Base-by-base conservation (phyloP, 1,140 invertebrate species). In the Lycorma delicatula region DNA sequence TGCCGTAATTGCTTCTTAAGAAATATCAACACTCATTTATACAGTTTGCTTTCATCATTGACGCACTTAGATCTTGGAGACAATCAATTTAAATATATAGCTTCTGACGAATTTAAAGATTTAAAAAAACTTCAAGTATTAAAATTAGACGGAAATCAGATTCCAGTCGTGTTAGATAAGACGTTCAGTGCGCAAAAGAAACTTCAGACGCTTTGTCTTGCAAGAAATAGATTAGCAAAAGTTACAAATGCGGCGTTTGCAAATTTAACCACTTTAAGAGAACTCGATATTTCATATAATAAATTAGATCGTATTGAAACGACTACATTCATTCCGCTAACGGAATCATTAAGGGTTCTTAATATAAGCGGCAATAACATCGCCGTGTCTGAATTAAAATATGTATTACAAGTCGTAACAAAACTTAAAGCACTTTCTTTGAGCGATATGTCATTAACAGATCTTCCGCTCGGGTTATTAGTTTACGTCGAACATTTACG, bases 31-130 rank as follows among this genome's bases (percentile, higher is more conserved):
- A 82, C 82, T 7, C 81, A 85, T 67, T 78, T 88, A 62, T 90
- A 86, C 72, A 82, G 84, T 69, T 75, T 86, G 60, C 77, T 86
- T 58, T 76, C 83, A 56, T 79, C 80, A 63, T 70, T 87, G 55
- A 78, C 79, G 60, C 77, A 81, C 63, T 72, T 91, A 54, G 86
- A 89, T 72, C 75, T 91, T 62, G 83, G 86, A 36, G 75, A 86
- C 66, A 91, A 91, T 66, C 70, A 79, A 60, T 84, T 91, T 63
- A 85, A 86, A 70, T 87, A 87, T 71, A 71, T 91, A 46, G 79
- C 81, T 60, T 73, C 82, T 18, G 86, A 89, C 64, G 83, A 85
- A 66, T 87, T 88, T 64, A 76, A 77, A 56, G 82, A 84, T 66
- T 73, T 88, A 55, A 80, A 79, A 64, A 79, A 78, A 58, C 71